phyloP scores from a whole-genome alignment of 37 sponge, comb jelly and placozoan genomes.

The Cliona cf. orientalis region DNA sequence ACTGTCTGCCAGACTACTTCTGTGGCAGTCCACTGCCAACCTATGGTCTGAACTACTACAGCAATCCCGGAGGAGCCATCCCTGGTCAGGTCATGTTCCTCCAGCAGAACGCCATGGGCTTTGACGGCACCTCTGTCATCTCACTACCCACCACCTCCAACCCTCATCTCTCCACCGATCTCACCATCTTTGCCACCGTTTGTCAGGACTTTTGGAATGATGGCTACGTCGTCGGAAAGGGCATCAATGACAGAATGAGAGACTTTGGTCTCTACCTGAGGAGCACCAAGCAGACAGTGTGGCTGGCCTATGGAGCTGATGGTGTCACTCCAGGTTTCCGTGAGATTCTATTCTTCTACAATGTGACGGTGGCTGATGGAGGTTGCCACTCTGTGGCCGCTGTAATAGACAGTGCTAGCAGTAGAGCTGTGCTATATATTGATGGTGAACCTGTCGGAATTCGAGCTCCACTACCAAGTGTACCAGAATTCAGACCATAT shows the following conservation, averaged over 20 bases:
- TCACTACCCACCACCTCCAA: conserved; percentile 32
- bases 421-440: conserved; percentile 71
- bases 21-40: conserved; percentile 59
- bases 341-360: conserved; percentile 59
- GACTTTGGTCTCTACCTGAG: conserved; percentile 84
- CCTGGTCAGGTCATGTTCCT: conserved; percentile 45
- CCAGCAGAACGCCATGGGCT: conserved; percentile 40
- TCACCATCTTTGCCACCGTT: conserved; percentile 80
- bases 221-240: conserved; percentile 83
- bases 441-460: conserved; percentile 56
- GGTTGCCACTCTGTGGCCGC: conserved; percentile 62
- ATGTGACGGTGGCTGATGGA: conserved; percentile 66
- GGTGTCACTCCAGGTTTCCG: conserved; percentile 44
- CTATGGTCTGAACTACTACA: conserved; percentile 43
- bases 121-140: conserved; percentile 54
- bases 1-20: conserved; percentile 45
- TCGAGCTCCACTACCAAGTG: conserved; percentile 28
- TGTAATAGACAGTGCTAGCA: conserved; percentile 62
- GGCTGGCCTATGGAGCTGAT: conserved; percentile 69
- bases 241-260: conserved; percentile 51
- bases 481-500: conserved; percentile 60
- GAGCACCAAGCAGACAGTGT: conserved; percentile 46
- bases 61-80: conserved; percentile 19
- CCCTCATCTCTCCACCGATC: conserved; percentile 52
- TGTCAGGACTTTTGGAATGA: conserved; percentile 69